Percentiles rank a stretch among this genome's conserved stretches.
phyloP scores from a whole-genome alignment of 2,113 vertebrate genomes.

The Oncorhynchus kisutch region DNA sequence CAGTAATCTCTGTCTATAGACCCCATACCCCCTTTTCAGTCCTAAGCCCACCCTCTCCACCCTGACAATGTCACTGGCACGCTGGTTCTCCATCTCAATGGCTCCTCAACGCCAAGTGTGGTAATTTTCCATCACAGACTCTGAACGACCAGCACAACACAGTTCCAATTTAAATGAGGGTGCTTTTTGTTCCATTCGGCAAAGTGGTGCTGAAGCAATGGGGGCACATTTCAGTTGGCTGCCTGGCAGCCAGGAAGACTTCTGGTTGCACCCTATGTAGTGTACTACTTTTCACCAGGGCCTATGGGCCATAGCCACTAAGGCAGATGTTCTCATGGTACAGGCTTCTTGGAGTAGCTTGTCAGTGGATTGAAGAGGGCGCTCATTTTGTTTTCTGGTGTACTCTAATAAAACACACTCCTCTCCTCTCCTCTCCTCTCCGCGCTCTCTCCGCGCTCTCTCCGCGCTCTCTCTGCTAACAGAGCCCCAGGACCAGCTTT shows the following conservation, averaged over 20 bases:
- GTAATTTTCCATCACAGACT: conserved; percentile 22
- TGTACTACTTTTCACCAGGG: too few relatives aligned
- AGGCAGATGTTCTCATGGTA: conserved; percentile 38
- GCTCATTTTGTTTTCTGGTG: conserved; percentile 4
- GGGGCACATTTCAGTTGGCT: conserved; percentile 24
- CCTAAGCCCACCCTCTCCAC: too few relatives aligned
- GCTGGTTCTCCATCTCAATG: neutral
- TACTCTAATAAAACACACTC: too few relatives aligned
- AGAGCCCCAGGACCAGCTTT: too few relatives aligned
- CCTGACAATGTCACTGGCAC: neutral
- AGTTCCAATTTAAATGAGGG: conserved; percentile 46
- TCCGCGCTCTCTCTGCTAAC: too few relatives aligned
- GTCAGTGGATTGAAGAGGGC: neutral
- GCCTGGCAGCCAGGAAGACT: neutral
- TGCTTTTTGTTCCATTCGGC: conserved; percentile 22
- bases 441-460: too few relatives aligned
- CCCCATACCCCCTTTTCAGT: too few relatives aligned
- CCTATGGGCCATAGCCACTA: conserved; percentile 32
- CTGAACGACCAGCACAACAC: conserved; percentile 12
- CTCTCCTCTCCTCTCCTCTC: too few relatives aligned
- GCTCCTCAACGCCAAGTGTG: conserved; percentile 14
- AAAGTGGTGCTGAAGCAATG: conserved; percentile 28
- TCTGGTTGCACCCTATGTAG: too few relatives aligned
- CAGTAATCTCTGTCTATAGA: too few relatives aligned
- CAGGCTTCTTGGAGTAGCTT: neutral